A percentile compares a stretch with the other conserved stretches of the same genome.
phyloP scores from a whole-genome alignment of 2,888 invertebrate genomes.

The Nymphalis polychloros region DNA sequence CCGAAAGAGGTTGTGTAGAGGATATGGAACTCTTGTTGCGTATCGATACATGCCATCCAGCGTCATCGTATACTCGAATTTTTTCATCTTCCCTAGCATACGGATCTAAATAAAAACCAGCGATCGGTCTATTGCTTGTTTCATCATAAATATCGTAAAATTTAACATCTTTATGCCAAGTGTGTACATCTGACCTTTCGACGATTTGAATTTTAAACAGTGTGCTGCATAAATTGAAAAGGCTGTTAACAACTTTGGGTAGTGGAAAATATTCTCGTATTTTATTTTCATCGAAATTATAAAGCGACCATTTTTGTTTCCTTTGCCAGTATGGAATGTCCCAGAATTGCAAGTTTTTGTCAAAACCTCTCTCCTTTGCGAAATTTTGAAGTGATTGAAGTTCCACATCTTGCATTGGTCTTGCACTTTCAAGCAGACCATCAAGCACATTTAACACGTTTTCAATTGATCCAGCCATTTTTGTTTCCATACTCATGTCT shows the following conservation, averaged over 20 bases:
- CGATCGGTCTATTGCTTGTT: conserved; percentile 83
- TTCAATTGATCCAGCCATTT: conserved; percentile 91
- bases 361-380: conserved; percentile 87
- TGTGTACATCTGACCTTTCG: conserved; percentile 84
- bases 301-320: conserved; percentile 85
- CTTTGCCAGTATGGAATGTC: conserved; percentile 94
- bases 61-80: conserved; percentile 80
- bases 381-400: conserved; percentile 86
- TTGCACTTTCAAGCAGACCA: conserved; percentile 84
- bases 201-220: conserved; percentile 90
- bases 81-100: conserved; percentile 86
- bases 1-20: conserved; percentile 87
- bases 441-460: conserved; percentile 87
- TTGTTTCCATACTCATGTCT: conserved; percentile 96
- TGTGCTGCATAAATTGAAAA: conserved; percentile 88
- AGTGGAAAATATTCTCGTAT: conserved; percentile 92
- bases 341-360: conserved; percentile 86
- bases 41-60: conserved; percentile 90
- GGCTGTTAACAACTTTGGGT: conserved; percentile 88
- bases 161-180: conserved; percentile 93
- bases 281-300: conserved; percentile 86
- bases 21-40: conserved; percentile 86
- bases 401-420: conserved; percentile 89
- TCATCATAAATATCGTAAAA: conserved; percentile 90
- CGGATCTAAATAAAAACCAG: conserved; percentile 93